Base-by-base conservation (phyloP, 2,888 invertebrate species). In the Drosophila engyochracea region DNA sequence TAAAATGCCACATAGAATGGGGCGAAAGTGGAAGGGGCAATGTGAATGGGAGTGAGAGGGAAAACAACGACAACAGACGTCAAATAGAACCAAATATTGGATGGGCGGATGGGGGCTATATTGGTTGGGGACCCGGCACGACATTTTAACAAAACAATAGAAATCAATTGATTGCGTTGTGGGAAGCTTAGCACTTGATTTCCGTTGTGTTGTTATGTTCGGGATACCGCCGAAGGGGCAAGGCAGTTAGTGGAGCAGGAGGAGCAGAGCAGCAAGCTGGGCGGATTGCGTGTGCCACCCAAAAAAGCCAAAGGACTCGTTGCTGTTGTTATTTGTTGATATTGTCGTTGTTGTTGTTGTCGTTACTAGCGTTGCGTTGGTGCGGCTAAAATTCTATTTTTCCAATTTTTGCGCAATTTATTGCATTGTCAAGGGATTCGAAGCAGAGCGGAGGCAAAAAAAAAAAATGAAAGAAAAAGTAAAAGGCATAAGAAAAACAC, bases 151-250 rank as follows among this genome's bases (percentile, higher is more conserved):
- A 88, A 88, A 90, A 91, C 91, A 91, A 90, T 89, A 85, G 91
- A 88, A 88, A 88, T 88, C 91, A 91, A 88, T 91, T 88, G 88
- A 83, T 90, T 84, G 91, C 89, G 90, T 88, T 88, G 91, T 90
- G 91, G 91, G 91, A 91, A 89, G 91, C 91, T 89, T 91, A 91
- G 91, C 89, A 89, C 91, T 89, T 89, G 91, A 89, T 91, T 89
- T 89, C 91, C 80, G 90, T 72, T 81, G 68, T 68, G 62, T 57
- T 74, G 74, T 62, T 79, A 68, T 70, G 65, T 70, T 76, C 62
- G 81, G 81, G 64, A 77, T 70, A 81, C 71, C 77, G 70, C 61
- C 64, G 71, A 44, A 67, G 70, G 59, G 63, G 61, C 74, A 61
- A 65, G 31, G 55, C 31, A 47, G 55, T 37, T 47, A 55, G 64